Evolutionary conservation across 2,113 vertebrate species (phyloP).

Genomic region (Chunga burmeisteri): DNA sequence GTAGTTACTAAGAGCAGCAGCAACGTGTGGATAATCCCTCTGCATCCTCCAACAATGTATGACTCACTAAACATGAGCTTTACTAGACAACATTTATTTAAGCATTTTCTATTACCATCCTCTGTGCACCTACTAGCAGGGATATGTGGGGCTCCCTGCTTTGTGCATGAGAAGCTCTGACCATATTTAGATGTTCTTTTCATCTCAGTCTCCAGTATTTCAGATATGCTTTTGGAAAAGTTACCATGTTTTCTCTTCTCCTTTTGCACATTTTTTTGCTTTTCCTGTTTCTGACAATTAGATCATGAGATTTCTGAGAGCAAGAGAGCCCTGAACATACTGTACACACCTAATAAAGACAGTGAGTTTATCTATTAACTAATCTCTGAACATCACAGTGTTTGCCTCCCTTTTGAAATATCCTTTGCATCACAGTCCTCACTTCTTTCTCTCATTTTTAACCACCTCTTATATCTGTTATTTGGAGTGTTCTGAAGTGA

Average conservation of each 20-base stretch:
- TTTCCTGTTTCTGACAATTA: not conserved
- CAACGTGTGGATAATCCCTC: not conserved
- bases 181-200: not conserved
- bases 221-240: not conserved
- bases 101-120: not conserved
- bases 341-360: not conserved
- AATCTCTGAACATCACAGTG: not conserved
- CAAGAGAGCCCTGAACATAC: not conserved
- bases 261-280: not conserved
- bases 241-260: not conserved
- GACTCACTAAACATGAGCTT: not conserved
- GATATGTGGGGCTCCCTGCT: not conserved
- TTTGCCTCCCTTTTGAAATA: not conserved
- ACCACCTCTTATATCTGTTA: not conserved
- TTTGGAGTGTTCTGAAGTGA: not conserved
- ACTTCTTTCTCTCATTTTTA: not conserved
- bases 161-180: not conserved
- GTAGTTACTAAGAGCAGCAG: not conserved
- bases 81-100: not conserved
- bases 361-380: not conserved
- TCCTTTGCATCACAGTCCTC: not conserved
- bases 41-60: not conserved
- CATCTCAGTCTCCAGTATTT: not conserved
- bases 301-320: not conserved
- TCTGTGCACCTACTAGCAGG: not conserved